Base-by-base conservation (phyloP, 2,888 invertebrate species). In the Tortrix viridana region DNA sequence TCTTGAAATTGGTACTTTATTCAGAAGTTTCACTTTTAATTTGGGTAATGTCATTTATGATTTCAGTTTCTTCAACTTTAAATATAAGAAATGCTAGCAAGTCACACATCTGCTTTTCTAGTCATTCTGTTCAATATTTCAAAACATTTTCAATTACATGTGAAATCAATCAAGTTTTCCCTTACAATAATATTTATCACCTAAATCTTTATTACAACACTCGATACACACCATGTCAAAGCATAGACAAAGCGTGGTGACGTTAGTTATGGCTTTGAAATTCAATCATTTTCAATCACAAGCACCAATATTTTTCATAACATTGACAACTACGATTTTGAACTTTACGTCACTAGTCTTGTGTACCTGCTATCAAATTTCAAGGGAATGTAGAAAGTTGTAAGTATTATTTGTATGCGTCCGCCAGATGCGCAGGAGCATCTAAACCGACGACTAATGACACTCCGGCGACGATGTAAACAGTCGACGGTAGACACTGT, bases 391-490 rank as follows among this genome's bases (percentile, higher is more conserved):
- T 38, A 20, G 56, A 49, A 64, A 43, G 44, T 65, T 68, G 66
- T 63, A 61, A 44, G 19, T 46, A 49, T 69, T 73, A 73, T 74
- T 73, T 74, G 74, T 82, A 86, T 80, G 74, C 77, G 74, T 85
- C 74, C 71, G 76, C 84, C 90, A 92, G 88, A 90, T 91, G 91
- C 80, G 81, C 75, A 62, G 69, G 73, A 77, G 78, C 77, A 76
- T 75, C 75, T 71, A 80, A 79, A 77, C 79, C 82, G 86, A 80
- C 85, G 84, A 89, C 92, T 92, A 91, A 92, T 91, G 90, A 88
- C 83, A 82, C 75, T 80, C 76, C 73, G 78, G 86, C 81, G 91
- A 88, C 84, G 90, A 91, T 85, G 86, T 89, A 86, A 88, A 85
- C 87, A 88, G 80, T 88, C 85, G 80, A 77, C 83, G 79, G 78